A percentile compares a stretch with the other conserved stretches of the same genome.
phyloP scores from a whole-genome alignment of 1,140 invertebrate genomes.

The Rhopalosiphum maidis region DNA sequence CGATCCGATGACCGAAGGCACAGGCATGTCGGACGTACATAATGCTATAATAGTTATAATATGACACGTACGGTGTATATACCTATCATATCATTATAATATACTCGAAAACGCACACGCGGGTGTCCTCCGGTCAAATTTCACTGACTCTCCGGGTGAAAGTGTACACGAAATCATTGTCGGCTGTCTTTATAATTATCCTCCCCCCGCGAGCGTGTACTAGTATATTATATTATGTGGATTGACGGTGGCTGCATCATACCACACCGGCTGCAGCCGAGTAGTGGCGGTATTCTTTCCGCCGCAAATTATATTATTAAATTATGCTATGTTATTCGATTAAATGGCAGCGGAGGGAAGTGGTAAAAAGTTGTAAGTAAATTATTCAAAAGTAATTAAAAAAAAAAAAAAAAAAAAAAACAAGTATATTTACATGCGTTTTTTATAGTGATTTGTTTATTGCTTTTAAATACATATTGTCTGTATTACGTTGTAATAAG shows the following conservation, averaged over 20 bases:
- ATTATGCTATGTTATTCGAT: neutral
- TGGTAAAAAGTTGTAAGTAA: neutral
- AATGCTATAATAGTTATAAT: no score
- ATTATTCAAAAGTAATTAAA: neutral
- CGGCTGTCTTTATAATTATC: conserved; percentile 32
- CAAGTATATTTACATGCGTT: no score
- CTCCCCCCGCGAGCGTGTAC: neutral
- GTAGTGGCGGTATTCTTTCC: neutral
- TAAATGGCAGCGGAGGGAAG: neutral
- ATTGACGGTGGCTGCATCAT: neutral
- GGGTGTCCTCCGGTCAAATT: conserved; percentile 20
- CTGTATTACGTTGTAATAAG: no score
- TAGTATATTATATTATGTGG: neutral
- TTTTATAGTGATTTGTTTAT: neutral
- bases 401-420: no score
- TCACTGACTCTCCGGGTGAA: conserved; percentile 31
- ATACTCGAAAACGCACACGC: neutral
- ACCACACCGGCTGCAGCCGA: neutral
- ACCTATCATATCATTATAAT: neutral
- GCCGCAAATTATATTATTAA: no score
- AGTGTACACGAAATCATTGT: conserved; percentile 14
- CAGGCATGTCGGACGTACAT: neutral
- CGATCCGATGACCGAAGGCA: conserved; percentile 7
- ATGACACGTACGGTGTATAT: neutral
- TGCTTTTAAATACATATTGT: no score